These are phyloP conservation scores for Aphelocoma californica DNA, from an alignment of 2,797 vertebrate genomes.

Conservation along the genomic window DNA sequence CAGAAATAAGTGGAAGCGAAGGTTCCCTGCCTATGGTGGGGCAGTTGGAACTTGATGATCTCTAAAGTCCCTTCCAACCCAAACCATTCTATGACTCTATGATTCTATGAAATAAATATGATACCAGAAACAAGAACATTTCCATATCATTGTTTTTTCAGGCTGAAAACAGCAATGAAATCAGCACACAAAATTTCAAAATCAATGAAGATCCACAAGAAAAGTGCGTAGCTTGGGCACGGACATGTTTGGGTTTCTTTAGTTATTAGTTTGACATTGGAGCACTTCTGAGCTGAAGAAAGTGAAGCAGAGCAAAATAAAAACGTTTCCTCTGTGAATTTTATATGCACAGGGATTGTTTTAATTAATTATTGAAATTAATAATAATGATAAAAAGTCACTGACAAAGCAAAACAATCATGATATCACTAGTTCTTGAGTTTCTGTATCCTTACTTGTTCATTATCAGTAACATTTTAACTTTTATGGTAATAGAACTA, in stretches of 20 bases:
- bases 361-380: background rate
- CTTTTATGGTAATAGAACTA: background rate
- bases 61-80: background rate
- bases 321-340: background rate
- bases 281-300: background rate
- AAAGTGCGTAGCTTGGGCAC: background rate
- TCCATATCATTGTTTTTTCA: background rate
- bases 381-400: background rate
- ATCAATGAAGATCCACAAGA: background rate
- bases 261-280: background rate
- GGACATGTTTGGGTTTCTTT: background rate
- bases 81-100: background rate
- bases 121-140: background rate
- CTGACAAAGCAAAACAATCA: background rate
- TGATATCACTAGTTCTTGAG: background rate
- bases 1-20: background rate
- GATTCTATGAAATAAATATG: background rate
- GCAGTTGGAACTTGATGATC: background rate
- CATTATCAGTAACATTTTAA: background rate
- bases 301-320: background rate
- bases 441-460: background rate
- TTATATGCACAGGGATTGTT: background rate
- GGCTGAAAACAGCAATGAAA: background rate
- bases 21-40: background rate
- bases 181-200: background rate